Conservation (phyloP, 2,888 invertebrate genomes). For the Drosophila colorata region DNA sequence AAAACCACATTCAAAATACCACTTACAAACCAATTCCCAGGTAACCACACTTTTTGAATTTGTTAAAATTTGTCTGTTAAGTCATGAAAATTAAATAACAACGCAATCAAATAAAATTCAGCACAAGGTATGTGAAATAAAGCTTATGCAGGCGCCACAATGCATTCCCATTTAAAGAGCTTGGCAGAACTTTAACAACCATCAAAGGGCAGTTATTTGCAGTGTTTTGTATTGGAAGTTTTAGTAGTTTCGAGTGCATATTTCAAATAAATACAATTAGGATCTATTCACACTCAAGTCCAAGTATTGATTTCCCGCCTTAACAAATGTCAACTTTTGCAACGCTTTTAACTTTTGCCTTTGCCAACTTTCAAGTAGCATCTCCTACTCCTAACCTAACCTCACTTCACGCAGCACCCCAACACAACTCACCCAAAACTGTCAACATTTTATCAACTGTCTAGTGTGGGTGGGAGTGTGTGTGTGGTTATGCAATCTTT, state of each 20-base stretch:
- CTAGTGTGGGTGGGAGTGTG: constrained; percentile 1
- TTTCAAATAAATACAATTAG: constrained; percentile 56
- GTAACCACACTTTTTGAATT: background rate
- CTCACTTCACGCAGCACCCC: constrained; percentile 3
- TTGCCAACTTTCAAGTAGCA: constrained; percentile 49
- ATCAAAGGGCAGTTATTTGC: background rate
- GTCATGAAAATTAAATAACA: too few relatives aligned
- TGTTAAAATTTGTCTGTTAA: too few relatives aligned
- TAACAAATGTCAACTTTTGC: constrained; percentile 41
- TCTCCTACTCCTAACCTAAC: background rate
- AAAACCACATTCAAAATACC: background rate
- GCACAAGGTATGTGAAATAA: background rate
- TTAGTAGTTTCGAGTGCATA: constrained; percentile 30
- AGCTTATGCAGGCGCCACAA: background rate
- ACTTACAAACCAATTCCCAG: background rate
- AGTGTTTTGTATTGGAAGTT: background rate
- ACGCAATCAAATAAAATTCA: background rate
- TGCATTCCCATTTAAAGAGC: too few relatives aligned
- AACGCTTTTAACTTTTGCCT: constrained; percentile 61
- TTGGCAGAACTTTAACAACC: constrained; percentile 7
- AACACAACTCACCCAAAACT: constrained; percentile 65
- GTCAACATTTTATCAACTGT: constrained; percentile 77
- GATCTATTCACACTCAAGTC: constrained; percentile 50
- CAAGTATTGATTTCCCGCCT: constrained; percentile 50
- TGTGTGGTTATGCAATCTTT: constrained; percentile 53